These are phyloP conservation scores for Opisthograptis luteolata DNA, from an alignment of 2,888 invertebrate species.

Conservation along the genomic window DNA sequence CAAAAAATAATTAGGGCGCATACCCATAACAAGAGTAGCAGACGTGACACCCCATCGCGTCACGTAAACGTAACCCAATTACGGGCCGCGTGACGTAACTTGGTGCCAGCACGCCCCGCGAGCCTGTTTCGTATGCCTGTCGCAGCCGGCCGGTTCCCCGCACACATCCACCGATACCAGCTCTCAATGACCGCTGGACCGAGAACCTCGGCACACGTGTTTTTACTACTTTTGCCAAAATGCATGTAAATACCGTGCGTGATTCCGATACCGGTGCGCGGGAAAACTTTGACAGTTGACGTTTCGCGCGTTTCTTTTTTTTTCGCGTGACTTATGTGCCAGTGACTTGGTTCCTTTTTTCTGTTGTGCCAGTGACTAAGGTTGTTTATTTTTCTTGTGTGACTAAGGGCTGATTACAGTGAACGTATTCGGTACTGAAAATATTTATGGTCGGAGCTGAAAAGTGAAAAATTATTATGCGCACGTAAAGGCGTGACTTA, in stretches of 20 bases:
- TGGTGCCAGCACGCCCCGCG: conserved; percentile 40
- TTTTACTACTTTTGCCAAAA: conserved; percentile 62
- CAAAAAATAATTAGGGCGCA: conserved; percentile 75
- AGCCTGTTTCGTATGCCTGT: conserved; percentile 78
- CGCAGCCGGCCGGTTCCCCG: conserved; percentile 76
- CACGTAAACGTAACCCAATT: conserved; percentile 83
- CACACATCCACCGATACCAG: conserved; percentile 76
- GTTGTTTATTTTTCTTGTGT: conserved; percentile 2
- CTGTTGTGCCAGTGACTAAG: conserved; percentile 31
- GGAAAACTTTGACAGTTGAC: conserved; percentile 53
- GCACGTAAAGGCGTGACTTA: conserved; percentile 1
- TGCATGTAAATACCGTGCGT: conserved; percentile 67
- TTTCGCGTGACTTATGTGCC: conserved; percentile 39
- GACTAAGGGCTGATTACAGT: conserved; percentile 31
- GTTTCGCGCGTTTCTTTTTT: conserved; percentile 51
- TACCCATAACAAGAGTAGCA: conserved; percentile 55
- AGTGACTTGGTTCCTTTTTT: conserved; percentile 25
- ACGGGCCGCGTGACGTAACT: conserved; percentile 75
- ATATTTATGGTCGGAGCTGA: too few relatives aligned
- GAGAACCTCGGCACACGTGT: conserved; percentile 85
- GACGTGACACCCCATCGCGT: conserved; percentile 70
- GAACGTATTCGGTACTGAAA: neutral
- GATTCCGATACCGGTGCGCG: conserved; percentile 52
- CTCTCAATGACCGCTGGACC: conserved; percentile 88
- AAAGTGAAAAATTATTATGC: conserved; percentile 28